These are phyloP conservation scores for Anthonomus grandis DNA, from an alignment of 1,140 invertebrate species.

Conservation along the genomic window DNA sequence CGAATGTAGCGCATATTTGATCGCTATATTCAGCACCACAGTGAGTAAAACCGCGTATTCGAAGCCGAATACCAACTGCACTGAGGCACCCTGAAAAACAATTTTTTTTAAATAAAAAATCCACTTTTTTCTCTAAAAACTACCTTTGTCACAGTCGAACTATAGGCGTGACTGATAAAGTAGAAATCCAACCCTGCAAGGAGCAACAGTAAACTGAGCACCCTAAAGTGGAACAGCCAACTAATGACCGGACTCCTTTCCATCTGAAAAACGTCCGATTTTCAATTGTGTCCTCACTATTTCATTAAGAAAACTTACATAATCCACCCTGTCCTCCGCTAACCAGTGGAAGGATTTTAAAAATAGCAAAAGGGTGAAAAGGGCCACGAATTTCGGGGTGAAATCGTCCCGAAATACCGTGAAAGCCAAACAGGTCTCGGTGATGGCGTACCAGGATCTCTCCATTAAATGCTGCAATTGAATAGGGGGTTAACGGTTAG, in stretches of 20 bases:
- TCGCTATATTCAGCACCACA: slow-evolving; percentile 87
- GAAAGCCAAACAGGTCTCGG: slow-evolving; percentile 98
- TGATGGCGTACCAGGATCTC: slow-evolving; percentile 97
- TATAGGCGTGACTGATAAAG: slow-evolving; percentile 93
- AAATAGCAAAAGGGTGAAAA: slow-evolving; percentile 96
- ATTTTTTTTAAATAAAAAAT: not conserved
- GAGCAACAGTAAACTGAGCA: slow-evolving; percentile 78
- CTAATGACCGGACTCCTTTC: slow-evolving; percentile 78
- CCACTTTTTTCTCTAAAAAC: slow-evolving; percentile 53
- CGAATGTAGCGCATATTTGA: slow-evolving; percentile 94
- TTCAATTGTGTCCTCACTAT: too few species aligned
- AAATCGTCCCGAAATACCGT: slow-evolving; percentile 99
- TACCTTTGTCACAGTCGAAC: slow-evolving; percentile 81
- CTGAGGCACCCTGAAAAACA: slow-evolving; percentile 74
- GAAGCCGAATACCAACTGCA: slow-evolving; percentile 98
- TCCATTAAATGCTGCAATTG: slow-evolving; percentile 98
- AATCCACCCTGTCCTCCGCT: slow-evolving; percentile 97
- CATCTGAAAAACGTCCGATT: not conserved
- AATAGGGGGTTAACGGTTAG: too few species aligned
- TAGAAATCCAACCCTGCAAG: slow-evolving; percentile 81
- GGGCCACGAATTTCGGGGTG: slow-evolving; percentile 95
- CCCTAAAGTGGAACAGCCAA: slow-evolving; percentile 90
- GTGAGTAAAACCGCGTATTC: slow-evolving; percentile 98
- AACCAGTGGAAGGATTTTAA: slow-evolving; percentile 99
- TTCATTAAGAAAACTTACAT: slow-evolving; percentile 89